phyloP scores from a whole-genome alignment of 2,888 invertebrate genomes.

The Pseudeuparius sepicola region DNA sequence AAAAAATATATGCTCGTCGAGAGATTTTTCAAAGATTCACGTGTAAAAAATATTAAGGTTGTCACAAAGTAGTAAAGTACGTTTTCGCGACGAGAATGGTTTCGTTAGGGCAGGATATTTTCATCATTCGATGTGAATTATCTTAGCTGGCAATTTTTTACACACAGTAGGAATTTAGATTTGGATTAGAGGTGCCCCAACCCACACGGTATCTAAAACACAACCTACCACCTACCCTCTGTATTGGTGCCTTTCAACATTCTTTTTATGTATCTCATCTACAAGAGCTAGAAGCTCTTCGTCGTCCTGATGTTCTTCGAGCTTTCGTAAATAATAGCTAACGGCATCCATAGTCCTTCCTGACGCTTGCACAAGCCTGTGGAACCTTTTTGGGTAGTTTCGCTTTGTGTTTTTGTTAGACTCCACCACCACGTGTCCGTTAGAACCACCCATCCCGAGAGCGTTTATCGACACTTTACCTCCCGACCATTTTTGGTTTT shows the following conservation, averaged over 20 bases:
- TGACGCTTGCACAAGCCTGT: slow-evolving; percentile 41
- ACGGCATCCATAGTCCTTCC: slow-evolving; percentile 72
- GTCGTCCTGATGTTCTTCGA: slow-evolving; percentile 48
- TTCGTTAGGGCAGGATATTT: no score
- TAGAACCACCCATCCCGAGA: slow-evolving; percentile 57
- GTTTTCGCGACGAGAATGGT: no score
- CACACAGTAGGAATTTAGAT: no score
- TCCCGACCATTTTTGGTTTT: slow-evolving; percentile 41
- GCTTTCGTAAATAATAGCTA: slow-evolving; percentile 48
- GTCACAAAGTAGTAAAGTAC: no score
- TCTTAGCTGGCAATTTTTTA: no score
- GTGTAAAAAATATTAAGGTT: no score
- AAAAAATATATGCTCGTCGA: no score
- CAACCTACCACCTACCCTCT: slow-evolving; percentile 74
- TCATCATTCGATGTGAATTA: no score
- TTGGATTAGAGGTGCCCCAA: no score
- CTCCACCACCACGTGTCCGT: slow-evolving; percentile 42
- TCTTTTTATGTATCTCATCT: slow-evolving; percentile 55
- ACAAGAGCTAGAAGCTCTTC: slow-evolving; percentile 61
- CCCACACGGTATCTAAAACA: no score
- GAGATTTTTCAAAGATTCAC: no score
- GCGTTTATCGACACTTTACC: slow-evolving; percentile 51
- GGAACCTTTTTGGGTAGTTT: slow-evolving; percentile 15
- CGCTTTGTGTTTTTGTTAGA: slow-evolving; percentile 34
- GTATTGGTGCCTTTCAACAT: slow-evolving; percentile 61